Evolutionary conservation across 1,140 invertebrate genomes (phyloP), one percentile per base, ranked within the genome.

Genomic region (Cheumatopsyche charites): DNA sequence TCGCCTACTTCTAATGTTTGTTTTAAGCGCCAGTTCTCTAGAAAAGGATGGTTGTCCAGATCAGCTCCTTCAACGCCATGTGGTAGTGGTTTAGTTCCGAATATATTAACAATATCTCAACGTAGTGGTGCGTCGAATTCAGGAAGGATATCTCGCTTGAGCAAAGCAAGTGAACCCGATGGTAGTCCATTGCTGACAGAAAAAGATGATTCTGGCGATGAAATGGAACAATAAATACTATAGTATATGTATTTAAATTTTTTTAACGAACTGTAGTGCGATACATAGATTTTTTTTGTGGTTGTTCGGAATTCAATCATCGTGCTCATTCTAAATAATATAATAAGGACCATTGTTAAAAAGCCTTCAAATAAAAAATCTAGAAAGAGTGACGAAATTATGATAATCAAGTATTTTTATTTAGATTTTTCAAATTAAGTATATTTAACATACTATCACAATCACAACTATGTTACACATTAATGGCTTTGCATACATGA

Each of bases 51-150:
- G 88, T 77, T 90, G 12, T 91, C 91, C 0, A 82, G 90, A 17
- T 92, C 91, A 0, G 91, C 91, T 0, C 91, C 91, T 0, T 91
- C 89, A 1, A 93, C 91, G 0, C 91, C 91, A 0, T 90, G 88
- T 61, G 86, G 87, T 3, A 84, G 75, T 47, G 80, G 79, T 3
- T 81, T 87, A 15, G 84, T 86, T 41, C 86, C 86, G 12, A 85
- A 82, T 78, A 80, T 87, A 71, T 80, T 86, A 11, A 79, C 79
- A 9, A 82, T 85, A 49, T 81, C 83, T 26, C 84, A 85, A 69
- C 79, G 82, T 47, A 82, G 83, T 23, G 80, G 80, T 11, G 79
- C 80, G 29, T 81, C 83, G 6, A 78, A 81, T 47, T 79, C 79
- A 72, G 87, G 84, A 77, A 87, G 74, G 21, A 63, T 26, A 19